phyloP scores from a whole-genome alignment of 2,888 invertebrate genomes.

The Marronus borbonicus region DNA sequence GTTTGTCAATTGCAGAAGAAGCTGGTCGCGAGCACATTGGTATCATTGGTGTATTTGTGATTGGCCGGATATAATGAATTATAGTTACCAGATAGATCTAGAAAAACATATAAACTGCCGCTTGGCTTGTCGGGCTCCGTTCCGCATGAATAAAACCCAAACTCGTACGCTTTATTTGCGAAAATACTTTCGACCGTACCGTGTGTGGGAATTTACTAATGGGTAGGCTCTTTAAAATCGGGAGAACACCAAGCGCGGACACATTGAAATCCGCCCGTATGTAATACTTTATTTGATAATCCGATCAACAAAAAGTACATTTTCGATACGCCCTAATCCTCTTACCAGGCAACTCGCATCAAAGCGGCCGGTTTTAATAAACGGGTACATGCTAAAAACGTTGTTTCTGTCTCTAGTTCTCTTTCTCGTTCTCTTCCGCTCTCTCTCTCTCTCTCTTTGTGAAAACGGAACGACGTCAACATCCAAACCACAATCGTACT shows the following conservation, averaged over 20 bases:
- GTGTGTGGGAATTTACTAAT: not conserved
- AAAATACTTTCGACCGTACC: no score
- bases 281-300: not conserved
- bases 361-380: not conserved
- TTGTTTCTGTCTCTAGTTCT: no score
- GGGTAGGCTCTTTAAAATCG: not conserved
- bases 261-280: not conserved
- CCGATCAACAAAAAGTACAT: constrained; percentile 3
- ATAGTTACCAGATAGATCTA: no score
- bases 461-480: not conserved
- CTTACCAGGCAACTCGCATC: not conserved
- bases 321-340: not conserved
- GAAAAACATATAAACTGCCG: no score
- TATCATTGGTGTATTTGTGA: no score
- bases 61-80: no score
- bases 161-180: no score
- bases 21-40: no score
- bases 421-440: no score
- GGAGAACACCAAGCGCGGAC: not conserved
- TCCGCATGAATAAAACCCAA: no score
- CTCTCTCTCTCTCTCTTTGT: not conserved
- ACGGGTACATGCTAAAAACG: not conserved
- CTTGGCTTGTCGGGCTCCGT: no score
- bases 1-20: no score
- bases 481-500: not conserved